Conservation (phyloP, 2,888 invertebrate genomes). For the Melangyna quadrimaculata region DNA sequence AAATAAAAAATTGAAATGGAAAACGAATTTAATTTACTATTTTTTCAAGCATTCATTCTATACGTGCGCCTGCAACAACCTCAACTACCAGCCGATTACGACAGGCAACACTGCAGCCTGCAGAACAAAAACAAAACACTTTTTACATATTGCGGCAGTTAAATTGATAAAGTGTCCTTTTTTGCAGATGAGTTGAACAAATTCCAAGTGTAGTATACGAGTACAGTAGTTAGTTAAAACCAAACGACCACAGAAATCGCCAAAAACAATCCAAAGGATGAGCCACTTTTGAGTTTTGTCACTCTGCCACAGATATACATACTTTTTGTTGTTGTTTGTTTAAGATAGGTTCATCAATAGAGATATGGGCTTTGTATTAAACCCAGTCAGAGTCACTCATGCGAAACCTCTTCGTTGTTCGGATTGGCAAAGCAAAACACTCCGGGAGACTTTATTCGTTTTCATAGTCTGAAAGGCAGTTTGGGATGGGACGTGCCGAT, state of each 20-base stretch:
- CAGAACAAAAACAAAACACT: slow-evolving; percentile 40
- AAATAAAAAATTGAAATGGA: slow-evolving; percentile 11
- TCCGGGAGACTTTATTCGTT: not conserved
- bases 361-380: not conserved
- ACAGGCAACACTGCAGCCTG: slow-evolving; percentile 55
- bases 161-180: slow-evolving; percentile 72
- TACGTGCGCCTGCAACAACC: slow-evolving; percentile 33
- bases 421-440: not conserved
- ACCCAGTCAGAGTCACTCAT: slow-evolving; percentile 31
- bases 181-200: slow-evolving; percentile 67
- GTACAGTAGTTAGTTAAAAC: slow-evolving; percentile 25
- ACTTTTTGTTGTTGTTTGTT: not conserved
- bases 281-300: slow-evolving; percentile 11
- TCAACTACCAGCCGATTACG: slow-evolving; percentile 27
- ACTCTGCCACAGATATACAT: not conserved
- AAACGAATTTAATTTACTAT: slow-evolving; percentile 66
- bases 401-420: slow-evolving; percentile 24
- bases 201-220: slow-evolving; percentile 22
- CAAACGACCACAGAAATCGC: slow-evolving; percentile 1
- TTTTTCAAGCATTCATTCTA: slow-evolving; percentile 50
- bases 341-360: slow-evolving; percentile 47
- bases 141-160: slow-evolving; percentile 72
- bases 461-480: slow-evolving; percentile 45
- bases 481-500: slow-evolving; percentile 67
- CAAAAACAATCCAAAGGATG: not conserved